A percentile compares a stretch with the other conserved stretches of the same genome.
phyloP scores from a whole-genome alignment of 2,888 invertebrate species.

The Apodemia hepburni region DNA sequence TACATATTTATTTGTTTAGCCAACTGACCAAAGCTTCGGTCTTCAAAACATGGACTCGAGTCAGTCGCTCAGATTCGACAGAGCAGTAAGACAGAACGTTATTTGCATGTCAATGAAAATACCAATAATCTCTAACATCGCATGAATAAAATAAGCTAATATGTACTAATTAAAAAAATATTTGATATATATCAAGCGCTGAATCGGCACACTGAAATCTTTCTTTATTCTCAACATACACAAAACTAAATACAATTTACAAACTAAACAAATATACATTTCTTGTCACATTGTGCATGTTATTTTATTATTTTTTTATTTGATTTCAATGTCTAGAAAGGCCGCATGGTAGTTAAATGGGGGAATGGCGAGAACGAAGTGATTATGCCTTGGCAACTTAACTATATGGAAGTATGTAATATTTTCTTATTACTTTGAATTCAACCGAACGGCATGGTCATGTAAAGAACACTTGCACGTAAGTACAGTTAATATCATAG shows the following conservation, averaged over 20 bases:
- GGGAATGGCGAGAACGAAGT: slow-evolving; percentile 73
- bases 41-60: slow-evolving; percentile 67
- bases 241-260: not conserved
- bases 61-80: slow-evolving; percentile 64
- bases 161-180: not conserved
- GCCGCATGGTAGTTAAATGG: slow-evolving; percentile 80
- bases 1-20: slow-evolving; percentile 41
- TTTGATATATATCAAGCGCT: not conserved
- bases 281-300: slow-evolving; percentile 48
- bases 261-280: slow-evolving; percentile 2
- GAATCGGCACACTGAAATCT: slow-evolving; percentile 8
- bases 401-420: slow-evolving; percentile 67
- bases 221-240: not conserved
- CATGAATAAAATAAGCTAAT: not conserved
- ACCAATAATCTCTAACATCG: not conserved
- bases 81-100: slow-evolving; percentile 65
- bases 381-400: slow-evolving; percentile 75
- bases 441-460: slow-evolving; percentile 15
- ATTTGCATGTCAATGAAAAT: slow-evolving; percentile 48
- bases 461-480: slow-evolving; percentile 19
- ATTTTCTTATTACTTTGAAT: slow-evolving; percentile 33
- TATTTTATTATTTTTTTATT: slow-evolving; percentile 53
- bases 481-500: slow-evolving; percentile 12
- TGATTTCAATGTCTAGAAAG: slow-evolving; percentile 71
- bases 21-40: slow-evolving; percentile 67